phyloP scores from a whole-genome alignment of 2,797 vertebrate species.

The Sarcoramphus papa region DNA sequence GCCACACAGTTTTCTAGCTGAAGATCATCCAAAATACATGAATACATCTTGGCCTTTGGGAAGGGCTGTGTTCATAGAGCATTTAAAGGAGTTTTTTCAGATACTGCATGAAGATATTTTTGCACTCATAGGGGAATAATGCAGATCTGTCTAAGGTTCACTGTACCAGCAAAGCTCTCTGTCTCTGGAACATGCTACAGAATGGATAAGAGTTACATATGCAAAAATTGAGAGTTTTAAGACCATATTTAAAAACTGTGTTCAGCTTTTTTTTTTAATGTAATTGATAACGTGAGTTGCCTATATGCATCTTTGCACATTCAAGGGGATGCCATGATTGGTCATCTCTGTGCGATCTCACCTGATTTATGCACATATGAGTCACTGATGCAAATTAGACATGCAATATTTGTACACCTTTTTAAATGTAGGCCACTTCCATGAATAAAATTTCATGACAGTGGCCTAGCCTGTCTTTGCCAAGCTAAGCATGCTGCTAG shows the following conservation, averaged over 20 bases:
- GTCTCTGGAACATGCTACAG: background rate
- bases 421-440: background rate
- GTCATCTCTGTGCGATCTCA: background rate
- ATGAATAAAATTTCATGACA: background rate
- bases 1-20: background rate
- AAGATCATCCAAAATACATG: slow-evolving; percentile 52
- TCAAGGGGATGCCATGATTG: background rate
- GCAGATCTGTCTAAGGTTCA: background rate
- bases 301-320: background rate
- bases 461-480: background rate
- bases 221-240: background rate
- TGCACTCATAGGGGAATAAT: background rate
- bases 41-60: slow-evolving; percentile 24
- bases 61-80: slow-evolving; percentile 12
- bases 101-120: slow-evolving; percentile 34
- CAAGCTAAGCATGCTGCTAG: background rate
- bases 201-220: background rate
- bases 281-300: background rate
- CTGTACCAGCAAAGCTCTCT: background rate
- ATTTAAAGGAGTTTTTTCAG: slow-evolving; percentile 46
- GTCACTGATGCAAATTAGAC: background rate
- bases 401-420: background rate
- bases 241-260: background rate
- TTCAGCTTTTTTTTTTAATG: background rate
- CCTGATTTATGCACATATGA: background rate